Evolutionary conservation across 2,888 invertebrate genomes (phyloP).

Genomic region (Synanthedon andrenaeformis): DNA sequence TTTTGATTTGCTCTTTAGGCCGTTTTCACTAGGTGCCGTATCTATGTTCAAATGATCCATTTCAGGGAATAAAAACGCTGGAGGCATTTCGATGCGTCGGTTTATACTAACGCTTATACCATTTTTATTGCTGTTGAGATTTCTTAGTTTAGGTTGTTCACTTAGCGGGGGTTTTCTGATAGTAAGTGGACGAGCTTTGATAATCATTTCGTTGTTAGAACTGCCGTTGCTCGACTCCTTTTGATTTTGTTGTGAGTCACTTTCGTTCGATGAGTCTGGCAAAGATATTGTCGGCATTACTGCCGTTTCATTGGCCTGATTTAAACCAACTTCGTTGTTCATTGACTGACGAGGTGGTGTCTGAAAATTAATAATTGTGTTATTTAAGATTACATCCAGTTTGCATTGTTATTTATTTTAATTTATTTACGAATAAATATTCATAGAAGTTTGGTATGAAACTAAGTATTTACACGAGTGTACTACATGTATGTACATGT

Average conservation of each 20-base stretch:
- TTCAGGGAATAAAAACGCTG: slow-evolving; percentile 84
- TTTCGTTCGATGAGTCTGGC: slow-evolving; percentile 44
- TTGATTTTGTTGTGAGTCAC: slow-evolving; percentile 35
- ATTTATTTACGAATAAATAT: no score
- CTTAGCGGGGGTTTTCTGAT: slow-evolving; percentile 85
- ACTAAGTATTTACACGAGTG: no score
- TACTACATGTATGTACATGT: no score
- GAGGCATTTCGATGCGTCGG: slow-evolving; percentile 84
- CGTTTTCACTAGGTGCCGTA: slow-evolving; percentile 41
- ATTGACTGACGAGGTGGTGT: slow-evolving; percentile 66
- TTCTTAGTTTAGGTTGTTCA: slow-evolving; percentile 82
- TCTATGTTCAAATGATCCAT: slow-evolving; percentile 74
- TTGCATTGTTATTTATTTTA: not conserved
- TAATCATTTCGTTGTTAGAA: slow-evolving; percentile 52
- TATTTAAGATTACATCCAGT: not conserved
- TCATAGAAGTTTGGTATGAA: no score
- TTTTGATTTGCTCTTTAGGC: slow-evolving; percentile 46
- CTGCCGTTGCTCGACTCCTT: slow-evolving; percentile 58
- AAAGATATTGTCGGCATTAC: slow-evolving; percentile 41
- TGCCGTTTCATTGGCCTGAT: slow-evolving; percentile 34
- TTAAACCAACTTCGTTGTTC: slow-evolving; percentile 45
- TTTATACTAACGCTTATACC: slow-evolving; percentile 77
- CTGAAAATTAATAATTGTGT: slow-evolving; percentile 25
- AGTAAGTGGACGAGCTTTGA: slow-evolving; percentile 87
- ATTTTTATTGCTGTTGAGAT: slow-evolving; percentile 64